Conservation (phyloP, 2,797 vertebrate genomes). For the Diglossa cyanea region DNA sequence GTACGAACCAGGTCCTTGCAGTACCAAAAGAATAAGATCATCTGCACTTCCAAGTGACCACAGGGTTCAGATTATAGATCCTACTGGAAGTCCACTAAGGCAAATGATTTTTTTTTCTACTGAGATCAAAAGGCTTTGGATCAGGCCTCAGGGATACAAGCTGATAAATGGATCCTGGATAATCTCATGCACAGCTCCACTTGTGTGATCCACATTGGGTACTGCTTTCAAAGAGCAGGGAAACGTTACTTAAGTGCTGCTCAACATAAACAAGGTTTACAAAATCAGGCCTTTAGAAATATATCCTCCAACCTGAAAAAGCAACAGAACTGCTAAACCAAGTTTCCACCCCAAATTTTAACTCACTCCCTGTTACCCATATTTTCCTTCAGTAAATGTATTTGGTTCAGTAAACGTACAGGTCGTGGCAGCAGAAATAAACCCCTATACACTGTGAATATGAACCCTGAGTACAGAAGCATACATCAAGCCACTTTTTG, state of each 20-base stretch:
- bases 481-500: neutral
- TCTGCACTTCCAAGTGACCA: neutral
- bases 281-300: neutral
- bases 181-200: neutral
- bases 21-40: neutral
- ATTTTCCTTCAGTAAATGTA: neutral
- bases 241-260: neutral
- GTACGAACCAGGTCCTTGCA: neutral
- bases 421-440: accelerated
- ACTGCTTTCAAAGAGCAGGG: neutral
- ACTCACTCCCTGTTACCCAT: neutral
- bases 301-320: neutral
- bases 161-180: neutral
- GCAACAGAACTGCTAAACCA: neutral
- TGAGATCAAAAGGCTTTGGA: neutral
- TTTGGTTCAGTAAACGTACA: neutral
- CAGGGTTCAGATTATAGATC: neutral
- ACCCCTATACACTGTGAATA: neutral
- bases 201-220: neutral
- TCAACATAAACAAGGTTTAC: neutral
- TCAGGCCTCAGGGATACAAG: neutral
- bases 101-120: neutral
- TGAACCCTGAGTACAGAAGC: neutral
- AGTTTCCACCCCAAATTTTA: neutral
- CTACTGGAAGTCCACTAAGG: neutral